These are phyloP conservation scores for Lypha dubia DNA, from an alignment of 2,888 invertebrate species.

Conservation along the genomic window DNA sequence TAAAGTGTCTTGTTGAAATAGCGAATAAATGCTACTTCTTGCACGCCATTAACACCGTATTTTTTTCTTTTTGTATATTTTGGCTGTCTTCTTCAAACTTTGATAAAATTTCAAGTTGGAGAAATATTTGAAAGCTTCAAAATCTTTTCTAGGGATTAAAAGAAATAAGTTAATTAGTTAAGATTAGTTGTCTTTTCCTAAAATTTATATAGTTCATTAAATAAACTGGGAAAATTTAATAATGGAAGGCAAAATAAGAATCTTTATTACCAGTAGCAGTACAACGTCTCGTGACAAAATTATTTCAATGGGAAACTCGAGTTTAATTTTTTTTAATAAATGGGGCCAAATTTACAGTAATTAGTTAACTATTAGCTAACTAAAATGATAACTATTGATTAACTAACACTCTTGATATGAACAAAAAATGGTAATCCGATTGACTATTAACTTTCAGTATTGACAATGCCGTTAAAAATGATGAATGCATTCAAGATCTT, in stretches of 20 bases:
- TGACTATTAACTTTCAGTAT: too few species aligned
- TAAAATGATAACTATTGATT: too few species aligned
- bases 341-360: too few species aligned
- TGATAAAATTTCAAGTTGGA: conserved; percentile 6
- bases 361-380: too few species aligned
- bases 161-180: conserved; percentile 45
- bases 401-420: too few species aligned
- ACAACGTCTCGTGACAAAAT: background rate
- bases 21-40: conserved; percentile 31
- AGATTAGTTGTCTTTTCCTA: conserved; percentile 8
- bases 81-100: background rate
- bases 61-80: background rate
- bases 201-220: conserved; percentile 36
- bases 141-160: conserved; percentile 2
- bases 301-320: background rate
- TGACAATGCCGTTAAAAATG: too few species aligned
- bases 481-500: too few species aligned
- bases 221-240: background rate
- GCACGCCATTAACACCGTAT: conserved; percentile 25
- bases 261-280: background rate
- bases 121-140: conserved; percentile 33
- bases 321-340: background rate
- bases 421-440: too few species aligned
- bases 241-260: background rate
- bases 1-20: conserved; percentile 23